A percentile compares a stretch with the other conserved stretches of the same genome.
Conservation (phyloP, 2,113 vertebrate genomes). For the Atrichornis clamosus region DNA sequence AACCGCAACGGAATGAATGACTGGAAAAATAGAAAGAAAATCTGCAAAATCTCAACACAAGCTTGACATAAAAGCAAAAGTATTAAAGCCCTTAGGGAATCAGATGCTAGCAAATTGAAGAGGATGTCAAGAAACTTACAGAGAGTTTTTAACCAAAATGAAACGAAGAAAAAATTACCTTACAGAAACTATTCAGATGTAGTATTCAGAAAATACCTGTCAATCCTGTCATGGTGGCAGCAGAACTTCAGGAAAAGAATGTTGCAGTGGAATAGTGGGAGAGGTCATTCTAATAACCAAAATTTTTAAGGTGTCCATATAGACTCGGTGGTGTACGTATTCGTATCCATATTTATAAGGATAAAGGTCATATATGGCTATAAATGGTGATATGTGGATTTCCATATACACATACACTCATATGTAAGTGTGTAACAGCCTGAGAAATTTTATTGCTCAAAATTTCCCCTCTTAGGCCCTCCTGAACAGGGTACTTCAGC, state of each 20-base stretch:
- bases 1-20: background rate
- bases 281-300: conserved; percentile 20
- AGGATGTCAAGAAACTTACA: background rate
- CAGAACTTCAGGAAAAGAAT: conserved; percentile 42
- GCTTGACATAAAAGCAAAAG: background rate
- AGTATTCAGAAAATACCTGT: conserved; percentile 12
- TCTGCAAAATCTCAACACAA: background rate
- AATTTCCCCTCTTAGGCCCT: background rate
- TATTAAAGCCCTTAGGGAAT: background rate
- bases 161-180: conserved; percentile 9
- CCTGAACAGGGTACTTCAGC: background rate
- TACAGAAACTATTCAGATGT: background rate
- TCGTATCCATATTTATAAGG: background rate
- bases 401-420: background rate
- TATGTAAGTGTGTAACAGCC: background rate
- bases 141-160: conserved; percentile 41
- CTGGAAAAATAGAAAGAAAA: background rate
- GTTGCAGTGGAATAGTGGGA: background rate
- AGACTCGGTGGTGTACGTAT: background rate
- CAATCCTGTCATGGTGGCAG: conserved; percentile 2
- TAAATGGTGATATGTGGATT: background rate
- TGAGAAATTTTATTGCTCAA: background rate
- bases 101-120: background rate
- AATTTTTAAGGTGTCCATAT: background rate
- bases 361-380: background rate